These are phyloP conservation scores for Sialis fuliginosa DNA, from an alignment of 2,888 invertebrate species.

Conservation along the genomic window DNA sequence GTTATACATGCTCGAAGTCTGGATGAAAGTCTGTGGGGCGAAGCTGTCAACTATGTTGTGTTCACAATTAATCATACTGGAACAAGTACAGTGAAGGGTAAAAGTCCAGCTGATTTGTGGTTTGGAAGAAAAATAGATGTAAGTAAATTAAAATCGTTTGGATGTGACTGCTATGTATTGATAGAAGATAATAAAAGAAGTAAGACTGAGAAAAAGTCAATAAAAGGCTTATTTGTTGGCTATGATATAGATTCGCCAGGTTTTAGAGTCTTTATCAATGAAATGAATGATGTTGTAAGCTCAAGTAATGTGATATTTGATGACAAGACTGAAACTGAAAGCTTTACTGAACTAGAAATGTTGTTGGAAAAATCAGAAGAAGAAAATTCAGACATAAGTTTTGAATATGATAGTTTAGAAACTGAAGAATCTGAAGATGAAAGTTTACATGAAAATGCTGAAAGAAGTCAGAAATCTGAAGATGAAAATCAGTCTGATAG, in stretches of 20 bases:
- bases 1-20: conserved; percentile 10
- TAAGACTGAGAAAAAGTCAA: conserved; percentile 10
- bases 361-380: neutral
- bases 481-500: too few species aligned
- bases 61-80: conserved; percentile 13
- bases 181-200: conserved; percentile 10
- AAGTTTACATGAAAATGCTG: neutral
- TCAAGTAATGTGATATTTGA: conserved; percentile 11
- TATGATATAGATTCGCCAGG: conserved; percentile 9
- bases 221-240: conserved; percentile 11
- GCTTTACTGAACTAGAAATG: neutral
- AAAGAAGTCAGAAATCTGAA: too few species aligned
- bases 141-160: conserved; percentile 10
- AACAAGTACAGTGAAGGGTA: conserved; percentile 10
- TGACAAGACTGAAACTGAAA: conserved; percentile 6
- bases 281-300: conserved; percentile 9
- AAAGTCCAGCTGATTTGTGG: conserved; percentile 11
- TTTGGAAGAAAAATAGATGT: conserved; percentile 9
- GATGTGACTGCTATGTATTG: conserved; percentile 11
- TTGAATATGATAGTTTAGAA: conserved; percentile 5
- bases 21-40: conserved; percentile 11
- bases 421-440: conserved; percentile 4
- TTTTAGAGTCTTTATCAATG: conserved; percentile 9
- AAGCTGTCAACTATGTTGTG: conserved; percentile 13
- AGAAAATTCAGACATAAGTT: neutral